Evolutionary conservation across 2,797 vertebrate genomes (phyloP), one percentile per base, ranked within the genome.

Genomic region (Spheniscus humboldti): DNA sequence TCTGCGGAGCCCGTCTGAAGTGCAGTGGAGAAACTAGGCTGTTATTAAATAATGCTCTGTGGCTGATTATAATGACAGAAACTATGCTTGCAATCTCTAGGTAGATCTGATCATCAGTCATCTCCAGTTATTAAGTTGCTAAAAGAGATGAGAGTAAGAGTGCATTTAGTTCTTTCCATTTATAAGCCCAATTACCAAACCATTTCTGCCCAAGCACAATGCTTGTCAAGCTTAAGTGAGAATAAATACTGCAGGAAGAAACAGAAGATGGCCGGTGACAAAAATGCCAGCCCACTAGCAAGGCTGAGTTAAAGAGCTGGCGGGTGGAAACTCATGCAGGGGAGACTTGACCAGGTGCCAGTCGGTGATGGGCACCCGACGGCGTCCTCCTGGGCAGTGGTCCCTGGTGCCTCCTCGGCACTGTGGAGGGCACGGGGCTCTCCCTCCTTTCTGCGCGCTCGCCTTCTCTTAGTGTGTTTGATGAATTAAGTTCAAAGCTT

Each of bases 131-230:
- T 79, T 85, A 66, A 92, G 82, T 45, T 72, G 84, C 88, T 88
- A 86, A 85, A 86, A 91, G 92, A 92, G 87, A 79, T 27, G 73
- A 82, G 59, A 95, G 68, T 16, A 37, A 81, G 72, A 77, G 78
- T 18, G 64, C 86, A 6, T 52, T 8, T 81, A 66, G 60, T 57
- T 83, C 68, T 68, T 86, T 64, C 80, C 88, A 67, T 96, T 96
- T 95, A 88, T 93, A 88, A 95, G 86, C 50, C 88, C 81, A 88
- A 91, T 97, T 95, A 95, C 94, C 39, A 30, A 71, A 33, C 39
- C 28, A 11, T 73, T 90, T 85, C 73, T 88, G 92, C 47, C 84
- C 90, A 35, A 91, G 94, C 86, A 55, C 56, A 18, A 47, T 27
- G 92, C 92, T 81, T 71, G 88, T 85, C 60, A 63, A n/a, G 81